A percentile compares a stretch with the other conserved stretches of the same genome.
These are phyloP conservation scores for Fringilla coelebs DNA, from an alignment of 2,797 vertebrate genomes.

Conservation along the genomic window DNA sequence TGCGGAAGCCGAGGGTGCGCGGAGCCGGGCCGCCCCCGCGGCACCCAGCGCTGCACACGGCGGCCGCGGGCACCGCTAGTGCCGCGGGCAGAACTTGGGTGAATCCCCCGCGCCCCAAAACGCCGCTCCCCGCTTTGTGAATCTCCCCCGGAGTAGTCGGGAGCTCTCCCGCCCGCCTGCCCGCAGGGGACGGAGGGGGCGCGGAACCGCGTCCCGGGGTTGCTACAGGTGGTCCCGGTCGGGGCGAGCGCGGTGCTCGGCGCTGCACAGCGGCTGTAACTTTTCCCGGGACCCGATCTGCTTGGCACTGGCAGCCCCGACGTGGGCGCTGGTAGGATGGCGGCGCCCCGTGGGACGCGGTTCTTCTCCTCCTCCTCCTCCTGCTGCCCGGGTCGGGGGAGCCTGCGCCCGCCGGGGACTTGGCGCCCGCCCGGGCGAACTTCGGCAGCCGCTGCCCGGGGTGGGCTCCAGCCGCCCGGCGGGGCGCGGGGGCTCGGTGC, in stretches of 20 bases:
- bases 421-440: not conserved
- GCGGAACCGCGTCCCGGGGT: not conserved
- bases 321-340: conserved; percentile 33
- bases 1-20: not conserved
- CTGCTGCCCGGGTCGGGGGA: not conserved
- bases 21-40: conserved; percentile 29
- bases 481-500: not conserved
- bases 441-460: not conserved
- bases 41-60: not conserved
- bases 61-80: not conserved
- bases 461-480: not conserved
- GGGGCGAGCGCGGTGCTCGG: not conserved
- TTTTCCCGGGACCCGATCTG: not conserved
- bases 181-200: not conserved
- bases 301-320: not conserved
- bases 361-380: not conserved
- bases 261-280: not conserved
- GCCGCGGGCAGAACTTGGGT: not conserved
- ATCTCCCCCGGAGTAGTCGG: not conserved
- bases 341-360: not conserved
- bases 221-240: conserved; percentile 40
- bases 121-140: not conserved
- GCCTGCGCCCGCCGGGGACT: not conserved
- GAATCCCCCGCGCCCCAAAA: not conserved
- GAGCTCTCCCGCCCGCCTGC: not conserved